phyloP scores from a whole-genome alignment of 2,888 invertebrate genomes.

The Sericinus montela region DNA sequence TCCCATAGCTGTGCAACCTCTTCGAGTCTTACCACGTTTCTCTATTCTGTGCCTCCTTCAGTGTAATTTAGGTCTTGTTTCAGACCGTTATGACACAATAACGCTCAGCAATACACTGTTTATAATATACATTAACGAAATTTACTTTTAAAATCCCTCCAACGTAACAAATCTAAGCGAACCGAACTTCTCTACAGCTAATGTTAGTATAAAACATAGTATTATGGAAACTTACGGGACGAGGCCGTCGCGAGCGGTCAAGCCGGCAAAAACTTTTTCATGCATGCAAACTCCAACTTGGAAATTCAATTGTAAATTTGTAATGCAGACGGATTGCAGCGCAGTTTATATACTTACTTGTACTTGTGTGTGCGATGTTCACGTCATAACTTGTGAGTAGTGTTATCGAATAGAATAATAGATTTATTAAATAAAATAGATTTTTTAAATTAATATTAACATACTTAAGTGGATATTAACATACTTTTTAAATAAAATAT shows the following conservation, averaged over 20 bases:
- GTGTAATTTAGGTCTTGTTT: too few species aligned
- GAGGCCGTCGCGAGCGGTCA: constrained; percentile 26
- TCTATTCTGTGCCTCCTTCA: too few species aligned
- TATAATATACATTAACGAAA: too few species aligned
- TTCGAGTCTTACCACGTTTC: too few species aligned
- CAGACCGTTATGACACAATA: too few species aligned
- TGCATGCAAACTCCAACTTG: constrained; percentile 23
- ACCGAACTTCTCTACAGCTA: background rate
- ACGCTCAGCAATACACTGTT: too few species aligned
- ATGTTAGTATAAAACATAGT: background rate
- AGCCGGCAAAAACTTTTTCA: constrained; percentile 32
- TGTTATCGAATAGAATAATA: too few species aligned
- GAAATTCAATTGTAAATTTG: constrained; percentile 33
- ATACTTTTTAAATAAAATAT: too few species aligned
- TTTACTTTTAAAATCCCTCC: background rate
- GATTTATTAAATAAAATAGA: too few species aligned
- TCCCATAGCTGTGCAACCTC: too few species aligned
- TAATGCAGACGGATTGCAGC: constrained; percentile 26
- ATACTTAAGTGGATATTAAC: too few species aligned
- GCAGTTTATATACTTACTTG: constrained; percentile 14
- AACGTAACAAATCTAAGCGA: constrained; percentile 2
- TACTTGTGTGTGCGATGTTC: constrained; percentile 4
- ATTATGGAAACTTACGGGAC: constrained; percentile 17
- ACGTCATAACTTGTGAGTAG: background rate
- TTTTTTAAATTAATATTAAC: too few species aligned